Evolutionary conservation across 30 jellyfish, hydroid and myxozoan genomes (phyloP), one percentile per base, ranked within the genome.

Genomic region (Hydra vulgaris): DNA sequence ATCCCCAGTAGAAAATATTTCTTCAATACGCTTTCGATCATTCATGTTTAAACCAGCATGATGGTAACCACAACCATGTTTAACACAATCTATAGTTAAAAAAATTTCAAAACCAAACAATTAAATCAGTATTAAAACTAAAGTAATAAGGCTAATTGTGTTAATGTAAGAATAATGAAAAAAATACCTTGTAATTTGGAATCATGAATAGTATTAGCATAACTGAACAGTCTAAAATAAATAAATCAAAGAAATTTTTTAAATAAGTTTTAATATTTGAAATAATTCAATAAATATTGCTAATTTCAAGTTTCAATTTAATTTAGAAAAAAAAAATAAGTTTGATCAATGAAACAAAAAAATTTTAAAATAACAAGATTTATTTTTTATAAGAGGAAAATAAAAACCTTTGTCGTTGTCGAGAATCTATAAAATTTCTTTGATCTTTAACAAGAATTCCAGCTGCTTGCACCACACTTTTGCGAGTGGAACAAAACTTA

Each of bases 21-120:
- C 85, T 86, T 94, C 99, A 8, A 94, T 79, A 68, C 72, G 79
- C 78, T 86, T 89, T 25, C 99, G 72, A 86, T 94, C 99, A 21
- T 87, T 81, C 20, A 77, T 21, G 74, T 94, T 95, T 89, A 94
- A 79, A 18, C 99, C 99, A 77, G 99, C 99, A 82, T 94, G 99
- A 61, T 94, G 99, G 69, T 75, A 94, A 4, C 97, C 99, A 70
- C 89, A 95, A 19, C 99, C 99, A 55, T 77, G 80, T 8, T 82
- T 74, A 16, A 94, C 93, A 17, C 80, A 66, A 27, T 94, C 99
- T 94, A 73, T 1, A 73, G 74, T 8, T 15, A 56, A 25, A 21
- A 20, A 22, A 0, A 25, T 73, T 40, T 40, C 5, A 40, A 40
- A 5, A 40, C 8, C 61, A n/a, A n/a, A n/a, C n/a, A n/a, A n/a